These are phyloP conservation scores for Thomomys bottae DNA, from an alignment of 2,113 vertebrate genomes.

Conservation along the genomic window DNA sequence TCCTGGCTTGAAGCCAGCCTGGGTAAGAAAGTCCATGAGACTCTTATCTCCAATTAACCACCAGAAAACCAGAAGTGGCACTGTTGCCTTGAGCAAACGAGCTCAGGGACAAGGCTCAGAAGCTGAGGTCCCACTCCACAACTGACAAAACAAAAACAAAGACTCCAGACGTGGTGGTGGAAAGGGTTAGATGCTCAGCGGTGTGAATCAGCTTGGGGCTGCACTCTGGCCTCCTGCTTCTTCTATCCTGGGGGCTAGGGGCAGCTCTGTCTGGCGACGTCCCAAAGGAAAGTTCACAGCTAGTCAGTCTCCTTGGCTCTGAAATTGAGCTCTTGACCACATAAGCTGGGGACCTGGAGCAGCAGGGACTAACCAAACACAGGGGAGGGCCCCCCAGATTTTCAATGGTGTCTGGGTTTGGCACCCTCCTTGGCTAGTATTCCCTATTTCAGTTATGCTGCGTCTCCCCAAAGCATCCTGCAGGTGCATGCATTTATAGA, in stretches of 20 bases:
- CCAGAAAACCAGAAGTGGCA: no score
- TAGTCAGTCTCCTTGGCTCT: neutral
- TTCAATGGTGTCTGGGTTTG: neutral
- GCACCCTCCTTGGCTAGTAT: neutral
- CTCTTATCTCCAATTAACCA: no score
- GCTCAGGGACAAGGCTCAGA: no score
- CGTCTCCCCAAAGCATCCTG: neutral
- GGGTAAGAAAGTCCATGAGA: no score
- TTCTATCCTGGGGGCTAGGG: neutral
- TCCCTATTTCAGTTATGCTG: neutral
- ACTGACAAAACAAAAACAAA: neutral
- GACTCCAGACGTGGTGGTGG: neutral
- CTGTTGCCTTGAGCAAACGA: no score
- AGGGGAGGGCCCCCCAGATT: fast-evolving
- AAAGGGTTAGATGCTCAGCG: neutral
- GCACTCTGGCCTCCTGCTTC: neutral
- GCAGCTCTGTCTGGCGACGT: neutral
- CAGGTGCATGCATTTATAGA: neutral
- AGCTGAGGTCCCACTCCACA: no score
- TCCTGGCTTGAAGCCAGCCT: no score
- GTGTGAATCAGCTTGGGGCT: neutral
- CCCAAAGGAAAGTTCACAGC: neutral
- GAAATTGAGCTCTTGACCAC: neutral
- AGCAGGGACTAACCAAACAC: neutral
- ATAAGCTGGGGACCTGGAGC: neutral